Percentiles rank a stretch among this genome's conserved stretches.
These are phyloP conservation scores for Habroteleia sp. DNA, from an alignment of 2,888 invertebrate genomes.

Conservation along the genomic window DNA sequence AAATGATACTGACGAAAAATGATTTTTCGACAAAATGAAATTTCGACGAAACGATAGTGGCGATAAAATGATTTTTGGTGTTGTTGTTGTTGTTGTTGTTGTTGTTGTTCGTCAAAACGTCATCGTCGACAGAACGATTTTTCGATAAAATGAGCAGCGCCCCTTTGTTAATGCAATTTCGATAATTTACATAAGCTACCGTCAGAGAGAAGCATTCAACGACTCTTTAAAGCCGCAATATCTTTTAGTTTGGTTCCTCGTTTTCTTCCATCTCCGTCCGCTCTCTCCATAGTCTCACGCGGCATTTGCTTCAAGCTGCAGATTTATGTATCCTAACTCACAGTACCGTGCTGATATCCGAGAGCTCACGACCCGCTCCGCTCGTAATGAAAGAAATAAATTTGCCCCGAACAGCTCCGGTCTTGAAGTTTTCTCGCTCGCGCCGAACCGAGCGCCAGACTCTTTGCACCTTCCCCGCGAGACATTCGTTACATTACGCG, in stretches of 20 bases:
- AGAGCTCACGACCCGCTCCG: slow-evolving; percentile 79
- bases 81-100: too few relatives aligned
- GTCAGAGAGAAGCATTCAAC: slow-evolving; percentile 41
- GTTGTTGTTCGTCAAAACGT: too few relatives aligned
- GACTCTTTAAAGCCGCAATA: slow-evolving; percentile 53
- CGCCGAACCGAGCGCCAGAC: slow-evolving; percentile 61
- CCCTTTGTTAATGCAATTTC: slow-evolving; percentile 45
- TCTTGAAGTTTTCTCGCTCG: slow-evolving; percentile 62
- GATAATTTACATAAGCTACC: slow-evolving; percentile 52
- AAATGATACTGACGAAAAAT: too few relatives aligned
- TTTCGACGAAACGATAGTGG: too few relatives aligned
- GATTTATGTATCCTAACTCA: slow-evolving; percentile 80
- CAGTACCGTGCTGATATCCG: slow-evolving; percentile 80
- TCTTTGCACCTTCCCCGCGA: slow-evolving; percentile 68
- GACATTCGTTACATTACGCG: slow-evolving; percentile 72
- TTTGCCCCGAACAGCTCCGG: slow-evolving; percentile 71
- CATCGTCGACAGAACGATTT: slow-evolving; percentile 23
- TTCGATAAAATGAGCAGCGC: too few relatives aligned
- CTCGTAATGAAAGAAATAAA: slow-evolving; percentile 81
- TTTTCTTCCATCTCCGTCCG: slow-evolving; percentile 57
- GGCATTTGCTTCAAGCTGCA: slow-evolving; percentile 73
- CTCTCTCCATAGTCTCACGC: slow-evolving; percentile 66
- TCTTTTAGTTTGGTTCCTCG: slow-evolving; percentile 58
- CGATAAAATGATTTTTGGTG: too few relatives aligned
- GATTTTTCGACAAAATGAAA: too few relatives aligned